Base-by-base conservation (phyloP, 2,113 vertebrate species). In the Cynoglossus semilaevis region DNA sequence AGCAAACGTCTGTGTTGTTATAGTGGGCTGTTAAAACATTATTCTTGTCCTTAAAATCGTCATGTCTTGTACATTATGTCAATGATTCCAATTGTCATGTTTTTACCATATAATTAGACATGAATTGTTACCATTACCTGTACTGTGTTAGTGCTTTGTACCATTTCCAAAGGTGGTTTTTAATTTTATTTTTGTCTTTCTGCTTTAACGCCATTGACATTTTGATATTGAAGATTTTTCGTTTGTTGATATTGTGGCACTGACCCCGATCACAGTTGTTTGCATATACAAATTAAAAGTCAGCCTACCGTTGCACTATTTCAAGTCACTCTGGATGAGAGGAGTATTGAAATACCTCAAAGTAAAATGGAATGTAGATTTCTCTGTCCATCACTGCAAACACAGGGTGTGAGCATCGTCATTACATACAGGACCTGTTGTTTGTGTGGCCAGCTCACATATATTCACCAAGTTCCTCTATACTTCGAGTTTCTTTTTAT, bases 401-500 rank as follows among this genome's bases (percentile, higher is more conserved):
- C 3, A 16, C 12, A 70, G 52, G 22, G 58, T 61, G 16, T 56
- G 60, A 56, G 15, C 2, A 50, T 46, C 45, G 54, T 35, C 16
- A 51, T 55, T 62, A 61, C 37, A 74, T 29, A 46, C n/a, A 57
- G 58, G 22, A 53, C 51, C 6, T n/a, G 49, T 15, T 67, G 65
- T 79, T 74, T 79, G 34, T 49, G 54, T 57, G 54, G 67, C 55
- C 22, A 35, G 54, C 16, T 38, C 53, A 43, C 55, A 59, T 45
- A 71, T 65, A 22, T 55, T 70, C 67, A 36, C 54, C 68, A 62
- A 77, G 46, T 76, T 77, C 49, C 48, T 37, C 15, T 8, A 59
- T 59, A 71, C 67, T 82, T 79, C 70, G 67, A 67, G 71, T 80
- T 83, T 80, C 61, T 56, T 64, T 75, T 61, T 53, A 29, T 29